Base-by-base conservation (phyloP, 2,113 vertebrate genomes). In the Antechinus flavipes region DNA sequence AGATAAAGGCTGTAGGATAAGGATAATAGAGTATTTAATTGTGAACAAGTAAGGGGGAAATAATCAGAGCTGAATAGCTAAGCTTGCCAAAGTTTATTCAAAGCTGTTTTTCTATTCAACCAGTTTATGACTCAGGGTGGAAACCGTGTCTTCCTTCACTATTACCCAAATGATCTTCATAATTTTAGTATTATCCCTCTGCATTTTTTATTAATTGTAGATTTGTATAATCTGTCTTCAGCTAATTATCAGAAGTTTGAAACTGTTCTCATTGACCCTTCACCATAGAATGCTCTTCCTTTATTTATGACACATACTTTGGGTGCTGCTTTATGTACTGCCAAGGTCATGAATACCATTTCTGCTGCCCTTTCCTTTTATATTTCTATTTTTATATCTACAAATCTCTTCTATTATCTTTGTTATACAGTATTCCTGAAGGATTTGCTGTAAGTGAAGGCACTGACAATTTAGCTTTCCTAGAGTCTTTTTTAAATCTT, bases 81-180 rank as follows among this genome's bases (percentile, higher is more conserved):
- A 95, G 84, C 42, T 50, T 96, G 54, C n/a, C 92, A 96, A 35
- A 84, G 50, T 89, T 96, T 94, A 90, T 50, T 52, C 94, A 96
- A 89, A 47, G 90, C 42, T 96, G 93, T 61, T 90, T 90, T 53
- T 50, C 27, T 89, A 92, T 92, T 90, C 76, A 58, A 27, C 61
- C 68, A 95, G n/a, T 96, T 97, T 30, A 1, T 35, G 30, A 94
- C n/a, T 95, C 97, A 94, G 23, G 46, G 89, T 94, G 53, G 89
- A 96, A 94, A 52, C 95, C 94, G 46, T 1, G 0, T 91, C 97
- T 27, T 96, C 76, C 52, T 95, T 91, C 26, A 93, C 30, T 93
- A 92, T 61, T 24, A 96, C n/a, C 95, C 94, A 92, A 98, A 93
- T 91, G 0, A 97, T 9, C 95, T 95, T 56, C 47, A 50, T 49